Conservation (phyloP, 2,797 vertebrate genomes). For the Oryzias sinensis region DNA sequence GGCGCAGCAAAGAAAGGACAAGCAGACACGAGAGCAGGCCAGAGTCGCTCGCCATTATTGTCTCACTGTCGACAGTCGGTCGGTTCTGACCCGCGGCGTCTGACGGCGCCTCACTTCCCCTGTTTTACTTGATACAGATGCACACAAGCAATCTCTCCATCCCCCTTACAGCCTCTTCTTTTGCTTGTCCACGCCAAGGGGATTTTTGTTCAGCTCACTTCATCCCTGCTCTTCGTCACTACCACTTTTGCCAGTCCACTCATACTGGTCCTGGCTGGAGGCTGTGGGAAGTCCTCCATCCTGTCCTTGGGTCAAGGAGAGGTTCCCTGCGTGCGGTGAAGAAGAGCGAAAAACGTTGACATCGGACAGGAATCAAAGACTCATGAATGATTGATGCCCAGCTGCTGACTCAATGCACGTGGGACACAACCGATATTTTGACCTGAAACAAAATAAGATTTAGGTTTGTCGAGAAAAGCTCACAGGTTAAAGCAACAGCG, state of each 20-base stretch:
- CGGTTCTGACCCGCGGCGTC: slow-evolving; percentile 54
- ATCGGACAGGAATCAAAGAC: slow-evolving; percentile 40
- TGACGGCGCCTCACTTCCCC: slow-evolving; percentile 55
- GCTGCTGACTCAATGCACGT: slow-evolving; percentile 73
- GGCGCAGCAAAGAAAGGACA: slow-evolving; percentile 26
- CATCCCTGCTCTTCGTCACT: slow-evolving; percentile 37
- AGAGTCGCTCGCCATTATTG: slow-evolving; percentile 65
- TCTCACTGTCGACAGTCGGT: slow-evolving; percentile 60
- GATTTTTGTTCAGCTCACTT: slow-evolving; percentile 44
- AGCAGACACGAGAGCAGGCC: slow-evolving; percentile 34
- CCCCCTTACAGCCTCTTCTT: slow-evolving; percentile 30
- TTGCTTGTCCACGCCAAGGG: slow-evolving; percentile 40
- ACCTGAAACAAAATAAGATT: slow-evolving; percentile 65
- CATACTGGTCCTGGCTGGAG: slow-evolving; percentile 43
- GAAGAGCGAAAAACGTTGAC: slow-evolving; percentile 44
- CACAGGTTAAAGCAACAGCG: slow-evolving; percentile 18
- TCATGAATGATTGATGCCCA: slow-evolving; percentile 77
- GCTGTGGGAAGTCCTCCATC: slow-evolving; percentile 36
- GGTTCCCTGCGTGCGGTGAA: slow-evolving; percentile 27
- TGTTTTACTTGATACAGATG: slow-evolving; percentile 29
- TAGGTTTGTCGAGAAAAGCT: slow-evolving; percentile 35
- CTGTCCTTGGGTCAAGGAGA: slow-evolving; percentile 61
- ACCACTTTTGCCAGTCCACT: slow-evolving; percentile 46
- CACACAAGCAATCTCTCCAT: slow-evolving; percentile 21
- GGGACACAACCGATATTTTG: slow-evolving; percentile 69